These are phyloP conservation scores for Deroplatys truncata DNA, from an alignment of 2,888 invertebrate genomes.

Conservation along the genomic window DNA sequence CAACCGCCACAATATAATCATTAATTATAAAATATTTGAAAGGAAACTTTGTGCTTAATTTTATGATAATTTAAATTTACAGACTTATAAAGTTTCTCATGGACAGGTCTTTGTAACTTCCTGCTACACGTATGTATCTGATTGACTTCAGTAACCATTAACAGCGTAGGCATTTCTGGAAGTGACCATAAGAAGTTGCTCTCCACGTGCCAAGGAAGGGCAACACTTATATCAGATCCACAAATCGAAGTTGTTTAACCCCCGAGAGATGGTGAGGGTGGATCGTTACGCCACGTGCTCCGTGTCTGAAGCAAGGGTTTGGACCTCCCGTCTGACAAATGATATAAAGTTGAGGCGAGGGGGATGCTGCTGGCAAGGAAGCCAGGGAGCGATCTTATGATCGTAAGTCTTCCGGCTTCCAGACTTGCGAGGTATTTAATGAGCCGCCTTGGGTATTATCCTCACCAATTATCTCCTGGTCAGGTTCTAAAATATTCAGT, in stretches of 20 bases:
- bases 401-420: not conserved
- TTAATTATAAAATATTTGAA: no score
- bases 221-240: not conserved
- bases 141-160: not conserved
- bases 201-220: not conserved
- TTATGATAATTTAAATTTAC: no score
- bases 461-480: slow-evolving; percentile 18
- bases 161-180: not conserved
- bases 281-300: not conserved
- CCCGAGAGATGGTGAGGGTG: not conserved
- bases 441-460: slow-evolving; percentile 22
- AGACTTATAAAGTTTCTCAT: no score
- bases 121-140: no score
- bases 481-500: slow-evolving; percentile 15
- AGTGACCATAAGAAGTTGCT: not conserved
- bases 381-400: not conserved
- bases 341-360: not conserved
- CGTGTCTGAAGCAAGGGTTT: not conserved
- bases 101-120: no score
- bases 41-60: no score
- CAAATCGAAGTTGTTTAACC: not conserved
- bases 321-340: not conserved
- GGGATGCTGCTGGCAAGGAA: not conserved
- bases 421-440: slow-evolving; percentile 10
- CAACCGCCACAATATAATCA: no score